Evolutionary conservation across 2,888 invertebrate species (phyloP).

Genomic region (Cabera pusaria): DNA sequence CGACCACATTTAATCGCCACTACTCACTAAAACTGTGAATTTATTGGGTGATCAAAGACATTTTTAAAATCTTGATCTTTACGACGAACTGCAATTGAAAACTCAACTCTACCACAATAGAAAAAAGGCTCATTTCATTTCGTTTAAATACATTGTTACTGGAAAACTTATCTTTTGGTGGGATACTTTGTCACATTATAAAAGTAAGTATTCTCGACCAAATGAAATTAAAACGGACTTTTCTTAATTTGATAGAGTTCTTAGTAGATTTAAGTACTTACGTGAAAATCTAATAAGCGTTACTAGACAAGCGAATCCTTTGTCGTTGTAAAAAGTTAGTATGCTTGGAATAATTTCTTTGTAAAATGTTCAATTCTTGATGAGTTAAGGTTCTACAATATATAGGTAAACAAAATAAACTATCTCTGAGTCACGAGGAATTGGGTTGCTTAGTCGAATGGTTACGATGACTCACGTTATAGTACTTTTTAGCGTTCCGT

Average conservation of each 20-base stretch:
- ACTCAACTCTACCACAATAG: background rate
- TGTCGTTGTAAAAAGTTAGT: background rate
- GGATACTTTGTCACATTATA: too few relatives aligned
- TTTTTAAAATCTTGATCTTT: conserved; percentile 7
- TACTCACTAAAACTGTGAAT: conserved; percentile 23
- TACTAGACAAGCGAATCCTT: too few relatives aligned
- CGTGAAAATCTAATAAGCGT: too few relatives aligned
- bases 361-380: background rate
- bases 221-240: too few relatives aligned
- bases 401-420: conserved; percentile 24
- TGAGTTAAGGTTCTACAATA: conserved; percentile 1
- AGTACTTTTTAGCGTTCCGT: conserved; percentile 4
- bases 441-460: conserved; percentile 22
- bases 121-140: background rate
- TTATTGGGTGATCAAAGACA: conserved; percentile 34
- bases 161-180: too few relatives aligned
- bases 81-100: background rate
- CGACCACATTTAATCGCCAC: conserved; percentile 19
- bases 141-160: too few relatives aligned
- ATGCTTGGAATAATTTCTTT: too few relatives aligned
- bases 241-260: too few relatives aligned
- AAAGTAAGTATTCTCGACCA: too few relatives aligned
- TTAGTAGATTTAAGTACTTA: too few relatives aligned
- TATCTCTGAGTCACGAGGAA: conserved; percentile 23
- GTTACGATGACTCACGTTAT: conserved; percentile 18